A percentile compares a stretch with the other conserved stretches of the same genome.
Evolutionary conservation across 92 coral and sea anemone genomes (phyloP).

Genomic region (Galaxea fascicularis): DNA sequence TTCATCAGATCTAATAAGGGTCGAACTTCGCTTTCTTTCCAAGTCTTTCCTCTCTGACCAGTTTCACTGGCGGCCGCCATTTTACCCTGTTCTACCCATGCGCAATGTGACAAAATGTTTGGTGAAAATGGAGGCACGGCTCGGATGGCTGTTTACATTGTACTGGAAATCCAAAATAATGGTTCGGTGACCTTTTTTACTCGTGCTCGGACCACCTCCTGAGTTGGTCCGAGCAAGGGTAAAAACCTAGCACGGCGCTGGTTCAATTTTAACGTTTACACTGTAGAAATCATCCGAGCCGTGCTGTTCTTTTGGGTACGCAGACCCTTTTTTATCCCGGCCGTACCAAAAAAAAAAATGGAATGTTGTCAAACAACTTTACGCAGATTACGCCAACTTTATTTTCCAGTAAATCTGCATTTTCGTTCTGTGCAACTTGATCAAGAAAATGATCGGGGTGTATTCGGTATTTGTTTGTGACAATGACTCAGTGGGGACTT

Average conservation of each 20-base stretch:
- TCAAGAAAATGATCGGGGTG: no score
- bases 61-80: not conserved
- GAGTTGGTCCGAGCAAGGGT: constrained; percentile 54
- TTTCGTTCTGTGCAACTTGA: no score
- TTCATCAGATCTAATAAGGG: constrained; percentile 49
- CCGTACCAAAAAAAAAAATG: not conserved
- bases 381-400: no score
- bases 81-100: not conserved
- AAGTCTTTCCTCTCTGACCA: constrained; percentile 7
- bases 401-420: no score
- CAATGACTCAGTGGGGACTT: no score
- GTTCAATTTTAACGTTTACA: not conserved
- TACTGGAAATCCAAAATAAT: not conserved
- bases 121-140: not conserved
- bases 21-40: constrained; percentile 50
- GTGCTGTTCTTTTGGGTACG: not conserved
- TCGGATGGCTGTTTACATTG: not conserved
- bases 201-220: constrained; percentile 42
- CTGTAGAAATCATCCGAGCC: not conserved
- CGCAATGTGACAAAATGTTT: not conserved
- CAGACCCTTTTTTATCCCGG: not conserved
- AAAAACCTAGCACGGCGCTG: constrained; percentile 41
- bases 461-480: no score
- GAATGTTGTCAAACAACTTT: no score
- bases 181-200: constrained; percentile 26